Conservation (phyloP, 2,888 invertebrate genomes). For the Pediacus dermestoides region DNA sequence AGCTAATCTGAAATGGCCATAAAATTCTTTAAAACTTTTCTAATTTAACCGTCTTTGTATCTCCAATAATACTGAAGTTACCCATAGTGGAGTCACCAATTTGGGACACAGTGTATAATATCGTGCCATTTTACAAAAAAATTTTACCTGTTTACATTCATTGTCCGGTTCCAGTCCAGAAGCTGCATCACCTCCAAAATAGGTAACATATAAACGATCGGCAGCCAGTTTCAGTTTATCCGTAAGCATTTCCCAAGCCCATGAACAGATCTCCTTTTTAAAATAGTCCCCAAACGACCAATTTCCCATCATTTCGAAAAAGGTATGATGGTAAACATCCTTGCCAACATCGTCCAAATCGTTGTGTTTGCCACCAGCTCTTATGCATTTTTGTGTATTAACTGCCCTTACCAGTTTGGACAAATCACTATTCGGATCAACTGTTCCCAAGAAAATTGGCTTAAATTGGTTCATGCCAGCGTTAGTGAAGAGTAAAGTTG, state of each 20-base stretch:
- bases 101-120: neutral
- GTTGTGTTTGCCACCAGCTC: slow-evolving; percentile 99
- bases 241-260: slow-evolving; percentile 98
- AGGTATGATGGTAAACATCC: slow-evolving; percentile 99
- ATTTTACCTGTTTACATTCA: slow-evolving; percentile 73
- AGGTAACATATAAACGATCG: slow-evolving; percentile 94
- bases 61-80: too few species aligned
- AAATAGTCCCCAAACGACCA: slow-evolving; percentile 99
- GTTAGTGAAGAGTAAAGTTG: slow-evolving; percentile 95
- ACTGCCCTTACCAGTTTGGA: slow-evolving; percentile 82
- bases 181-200: slow-evolving; percentile 89
- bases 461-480: slow-evolving; percentile 99
- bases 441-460: slow-evolving; percentile 94
- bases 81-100: too few species aligned
- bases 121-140: neutral
- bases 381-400: slow-evolving; percentile 98
- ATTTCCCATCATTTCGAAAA: slow-evolving; percentile 99
- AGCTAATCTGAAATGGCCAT: too few species aligned
- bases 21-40: too few species aligned
- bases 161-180: slow-evolving; percentile 84
- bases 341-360: slow-evolving; percentile 99
- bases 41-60: too few species aligned
- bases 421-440: slow-evolving; percentile 95
- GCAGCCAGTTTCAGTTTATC: slow-evolving; percentile 71
- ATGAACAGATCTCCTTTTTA: slow-evolving; percentile 93